Evolutionary conservation across 2,113 vertebrate species (phyloP).

Genomic region (Mustela lutreola): DNA sequence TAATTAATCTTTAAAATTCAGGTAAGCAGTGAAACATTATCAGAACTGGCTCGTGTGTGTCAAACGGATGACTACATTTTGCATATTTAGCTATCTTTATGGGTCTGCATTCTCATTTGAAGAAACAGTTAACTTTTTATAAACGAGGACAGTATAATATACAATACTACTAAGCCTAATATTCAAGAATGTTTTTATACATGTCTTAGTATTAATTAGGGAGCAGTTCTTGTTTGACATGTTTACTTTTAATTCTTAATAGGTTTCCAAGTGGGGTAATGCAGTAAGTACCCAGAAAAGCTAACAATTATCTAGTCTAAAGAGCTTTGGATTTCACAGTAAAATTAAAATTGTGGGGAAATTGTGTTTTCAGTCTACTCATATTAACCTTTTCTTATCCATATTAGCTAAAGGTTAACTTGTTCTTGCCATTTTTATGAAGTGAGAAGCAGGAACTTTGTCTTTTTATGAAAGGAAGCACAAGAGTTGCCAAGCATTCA

Average conservation of each 20-base stretch:
- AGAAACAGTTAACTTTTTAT: slow-evolving; percentile 81
- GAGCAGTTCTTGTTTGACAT: slow-evolving; percentile 82
- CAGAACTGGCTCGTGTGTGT: slow-evolving; percentile 52
- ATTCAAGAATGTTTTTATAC: slow-evolving; percentile 80
- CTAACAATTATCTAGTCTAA: slow-evolving; percentile 85
- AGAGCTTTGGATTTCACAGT: slow-evolving; percentile 82
- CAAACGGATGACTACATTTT: slow-evolving; percentile 58
- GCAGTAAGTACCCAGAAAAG: slow-evolving; percentile 81
- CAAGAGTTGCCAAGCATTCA: slow-evolving; percentile 78
- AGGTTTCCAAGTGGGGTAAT: slow-evolving; percentile 80
- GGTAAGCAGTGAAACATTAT: slow-evolving; percentile 63
- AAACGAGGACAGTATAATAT: slow-evolving; percentile 77
- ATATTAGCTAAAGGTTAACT: slow-evolving; percentile 83
- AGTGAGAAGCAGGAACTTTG: slow-evolving; percentile 85
- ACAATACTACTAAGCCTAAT: slow-evolving; percentile 78
- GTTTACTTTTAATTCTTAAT: slow-evolving; percentile 85
- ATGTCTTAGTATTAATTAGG: slow-evolving; percentile 83
- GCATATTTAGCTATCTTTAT: slow-evolving; percentile 70
- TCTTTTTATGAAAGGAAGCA: slow-evolving; percentile 85
- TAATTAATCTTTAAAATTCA: slow-evolving; percentile 70
- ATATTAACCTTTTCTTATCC: slow-evolving; percentile 84
- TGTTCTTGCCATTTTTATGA: slow-evolving; percentile 84
- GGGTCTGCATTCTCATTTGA: slow-evolving; percentile 73
- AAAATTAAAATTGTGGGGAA: slow-evolving; percentile 80
- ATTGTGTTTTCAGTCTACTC: slow-evolving; percentile 79